Percentiles rank a stretch among this genome's conserved stretches.
phyloP scores from a whole-genome alignment of 2,797 vertebrate genomes.

The Melanotaenia pygmaea region DNA sequence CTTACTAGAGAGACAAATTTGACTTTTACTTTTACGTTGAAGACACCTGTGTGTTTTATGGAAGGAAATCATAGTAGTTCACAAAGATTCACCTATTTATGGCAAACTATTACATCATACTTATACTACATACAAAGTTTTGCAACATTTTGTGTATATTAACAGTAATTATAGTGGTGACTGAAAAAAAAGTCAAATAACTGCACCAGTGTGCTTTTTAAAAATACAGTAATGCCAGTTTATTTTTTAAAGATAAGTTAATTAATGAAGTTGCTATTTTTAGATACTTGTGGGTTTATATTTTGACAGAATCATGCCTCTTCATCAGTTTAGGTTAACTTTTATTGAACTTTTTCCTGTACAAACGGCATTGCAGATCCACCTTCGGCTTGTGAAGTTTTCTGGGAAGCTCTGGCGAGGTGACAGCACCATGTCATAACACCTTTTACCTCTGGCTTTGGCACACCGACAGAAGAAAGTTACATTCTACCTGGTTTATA shows the following conservation, averaged over 20 bases:
- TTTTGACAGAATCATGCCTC: constrained; percentile 58
- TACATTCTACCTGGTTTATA: constrained; percentile 25
- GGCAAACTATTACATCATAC: neutral
- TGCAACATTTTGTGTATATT: neutral
- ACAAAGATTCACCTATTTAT: neutral
- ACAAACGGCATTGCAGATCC: constrained; percentile 45
- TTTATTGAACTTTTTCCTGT: constrained; percentile 51
- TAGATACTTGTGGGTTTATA: constrained; percentile 26
- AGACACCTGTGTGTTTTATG: neutral
- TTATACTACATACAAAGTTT: neutral
- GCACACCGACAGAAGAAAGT: constrained; percentile 58
- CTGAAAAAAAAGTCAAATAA: constrained; percentile 7
- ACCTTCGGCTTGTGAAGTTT: constrained; percentile 56
- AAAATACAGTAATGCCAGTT: constrained; percentile 6
- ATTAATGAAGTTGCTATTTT: constrained; percentile 37
- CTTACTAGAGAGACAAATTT: constrained; percentile 3
- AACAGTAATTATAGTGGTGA: neutral
- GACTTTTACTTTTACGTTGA: neutral
- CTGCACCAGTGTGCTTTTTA: neutral
- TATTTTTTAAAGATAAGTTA: constrained; percentile 39
- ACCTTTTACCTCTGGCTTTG: constrained; percentile 65
- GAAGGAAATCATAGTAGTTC: neutral
- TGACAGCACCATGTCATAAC: constrained; percentile 65
- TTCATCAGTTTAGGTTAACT: constrained; percentile 57
- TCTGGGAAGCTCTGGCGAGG: constrained; percentile 60